Evolutionary conservation across 2,797 vertebrate genomes (phyloP), one percentile per base, ranked within the genome.

Genomic region (Eospalax fontanierii): DNA sequence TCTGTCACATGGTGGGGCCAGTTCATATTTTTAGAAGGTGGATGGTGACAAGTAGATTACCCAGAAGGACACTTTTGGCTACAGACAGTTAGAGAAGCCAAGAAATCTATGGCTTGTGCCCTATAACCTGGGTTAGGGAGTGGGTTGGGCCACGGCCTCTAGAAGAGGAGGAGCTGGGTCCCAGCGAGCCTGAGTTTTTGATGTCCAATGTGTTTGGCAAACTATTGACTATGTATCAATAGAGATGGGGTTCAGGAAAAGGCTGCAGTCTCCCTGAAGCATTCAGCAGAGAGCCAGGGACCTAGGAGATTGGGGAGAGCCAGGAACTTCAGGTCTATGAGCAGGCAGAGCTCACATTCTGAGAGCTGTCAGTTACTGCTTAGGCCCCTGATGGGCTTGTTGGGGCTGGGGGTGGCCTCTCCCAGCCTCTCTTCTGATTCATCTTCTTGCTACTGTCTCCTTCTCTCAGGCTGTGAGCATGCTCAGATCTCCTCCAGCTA

Each of bases 381-480:
- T 22, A 33, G 38, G 65, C 24, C 61, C 76, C 26, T 66, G 81
- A 68, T 18, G n/a, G n/a, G 35, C 40, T 26, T 22, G 14, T 30
- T 8, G 38, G 10, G 22, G 1, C 46, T 63, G 40, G 59, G 46
- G 38, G 63, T 63, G 86, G 71, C 54, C 83, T 86, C 57, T 35
- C 81, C 28, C 79, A 75, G 93, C 54, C 7, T 65, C 59, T 24
- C 68, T 30, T 11, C 89, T 38, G 89, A 91, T 66, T 91, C 91
- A 84, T 61, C 82, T 74, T 61, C 82, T 74, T 65, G 28, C 74
- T 38, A 15, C 46, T 30, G 40, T 82, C 16, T 33, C 24, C 26
- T 74, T 89, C 33, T 30, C 71, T 57, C 35, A 7, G 75, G 40
- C 82, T 91, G 22, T 28, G 92, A 89, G 92, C 89, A 78, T 73